phyloP scores from a whole-genome alignment of 2,888 invertebrate species.

The Macrosoma leucophasiata region DNA sequence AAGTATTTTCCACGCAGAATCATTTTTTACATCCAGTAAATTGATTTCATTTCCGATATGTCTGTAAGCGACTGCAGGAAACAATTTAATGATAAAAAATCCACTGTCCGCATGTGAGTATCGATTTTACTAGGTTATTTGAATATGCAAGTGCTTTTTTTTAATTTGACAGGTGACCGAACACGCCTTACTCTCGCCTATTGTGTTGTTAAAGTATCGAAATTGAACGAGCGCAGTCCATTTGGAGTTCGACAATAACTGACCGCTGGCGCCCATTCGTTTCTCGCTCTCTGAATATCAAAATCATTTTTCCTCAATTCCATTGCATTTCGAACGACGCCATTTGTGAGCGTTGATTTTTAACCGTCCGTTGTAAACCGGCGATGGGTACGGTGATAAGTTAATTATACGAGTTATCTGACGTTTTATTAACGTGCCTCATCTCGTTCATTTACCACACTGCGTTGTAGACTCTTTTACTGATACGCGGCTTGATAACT shows the following conservation, averaged over 20 bases:
- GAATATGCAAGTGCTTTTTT: conserved; percentile 66
- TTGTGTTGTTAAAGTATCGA: conserved; percentile 73
- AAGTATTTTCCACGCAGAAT: too few relatives aligned
- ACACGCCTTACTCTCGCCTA: conserved; percentile 67
- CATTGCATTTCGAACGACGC: conserved; percentile 44
- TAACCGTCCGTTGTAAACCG: conserved; percentile 28
- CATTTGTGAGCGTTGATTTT: conserved; percentile 39
- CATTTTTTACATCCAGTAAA: too few relatives aligned
- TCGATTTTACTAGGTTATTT: conserved; percentile 37
- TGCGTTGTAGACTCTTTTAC: neutral
- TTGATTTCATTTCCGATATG: too few relatives aligned
- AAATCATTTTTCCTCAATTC: conserved; percentile 63
- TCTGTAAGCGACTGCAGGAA: too few relatives aligned
- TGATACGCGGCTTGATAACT: neutral
- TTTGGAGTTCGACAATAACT: conserved; percentile 64
- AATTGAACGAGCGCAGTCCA: conserved; percentile 69
- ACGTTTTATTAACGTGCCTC: conserved; percentile 34
- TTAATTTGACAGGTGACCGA: conserved; percentile 73
- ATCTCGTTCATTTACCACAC: too few relatives aligned
- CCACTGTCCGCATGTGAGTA: too few relatives aligned
- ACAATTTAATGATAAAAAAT: too few relatives aligned
- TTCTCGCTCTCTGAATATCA: conserved; percentile 57
- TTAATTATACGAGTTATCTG: conserved; percentile 43
- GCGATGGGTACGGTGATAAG: conserved; percentile 37
- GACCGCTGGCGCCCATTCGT: conserved; percentile 50